phyloP scores from a whole-genome alignment of 2,797 vertebrate species.

The Okamejei kenojei region DNA sequence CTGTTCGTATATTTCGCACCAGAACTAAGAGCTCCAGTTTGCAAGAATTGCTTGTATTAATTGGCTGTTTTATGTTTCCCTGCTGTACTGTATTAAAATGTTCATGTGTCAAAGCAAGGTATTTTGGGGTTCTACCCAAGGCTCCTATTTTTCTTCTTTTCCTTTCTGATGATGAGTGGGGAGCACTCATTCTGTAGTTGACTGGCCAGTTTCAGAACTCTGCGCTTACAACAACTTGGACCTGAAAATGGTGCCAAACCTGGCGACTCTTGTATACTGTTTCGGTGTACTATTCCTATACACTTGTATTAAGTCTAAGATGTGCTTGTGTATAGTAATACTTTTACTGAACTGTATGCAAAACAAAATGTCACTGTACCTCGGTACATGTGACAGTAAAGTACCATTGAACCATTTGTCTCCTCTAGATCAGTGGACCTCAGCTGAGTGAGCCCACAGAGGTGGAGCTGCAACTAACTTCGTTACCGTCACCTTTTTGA shows the following conservation, averaged over 20 bases:
- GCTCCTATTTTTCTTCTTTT: slow-evolving; percentile 41
- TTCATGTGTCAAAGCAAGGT: slow-evolving; percentile 44
- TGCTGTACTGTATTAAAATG: slow-evolving; percentile 79
- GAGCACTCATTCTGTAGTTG: not conserved
- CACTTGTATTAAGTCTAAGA: too few relatives aligned
- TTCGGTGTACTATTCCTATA: too few relatives aligned
- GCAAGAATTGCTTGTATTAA: slow-evolving; percentile 81
- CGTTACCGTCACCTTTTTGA: too few relatives aligned
- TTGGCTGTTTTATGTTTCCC: slow-evolving; percentile 74
- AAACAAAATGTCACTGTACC: too few relatives aligned
- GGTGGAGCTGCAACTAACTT: not conserved
- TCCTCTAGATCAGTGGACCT: not conserved
- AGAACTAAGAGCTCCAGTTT: slow-evolving; percentile 82
- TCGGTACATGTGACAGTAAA: too few relatives aligned
- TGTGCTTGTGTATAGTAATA: too few relatives aligned
- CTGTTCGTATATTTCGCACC: slow-evolving; percentile 89
- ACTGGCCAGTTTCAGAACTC: not conserved
- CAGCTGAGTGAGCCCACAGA: not conserved
- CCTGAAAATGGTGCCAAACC: too few relatives aligned
- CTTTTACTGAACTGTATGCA: too few relatives aligned
- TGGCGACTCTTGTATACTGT: too few relatives aligned
- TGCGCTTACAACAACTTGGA: too few relatives aligned
- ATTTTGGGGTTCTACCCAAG: slow-evolving; percentile 61
- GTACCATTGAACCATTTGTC: too few relatives aligned
- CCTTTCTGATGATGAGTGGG: not conserved